A percentile compares a stretch with the other conserved stretches of the same genome.
phyloP scores from a whole-genome alignment of 2,888 invertebrate species.

The Metacarcinus magister region DNA sequence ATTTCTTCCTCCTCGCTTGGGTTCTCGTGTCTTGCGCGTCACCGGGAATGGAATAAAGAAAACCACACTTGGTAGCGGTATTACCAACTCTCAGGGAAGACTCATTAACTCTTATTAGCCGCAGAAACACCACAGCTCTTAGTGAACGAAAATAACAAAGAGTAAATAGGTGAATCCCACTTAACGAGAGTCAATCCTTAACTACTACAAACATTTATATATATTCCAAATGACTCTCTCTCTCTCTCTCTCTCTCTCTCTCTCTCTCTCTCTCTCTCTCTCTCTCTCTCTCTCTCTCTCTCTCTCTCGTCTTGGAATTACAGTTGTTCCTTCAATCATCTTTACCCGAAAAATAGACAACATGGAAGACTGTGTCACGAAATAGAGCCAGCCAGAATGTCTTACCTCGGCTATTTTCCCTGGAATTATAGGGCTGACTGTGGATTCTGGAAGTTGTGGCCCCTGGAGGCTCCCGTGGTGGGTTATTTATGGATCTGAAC shows the following conservation, averaged over 20 bases:
- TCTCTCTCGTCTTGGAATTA: not conserved
- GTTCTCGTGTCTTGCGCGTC: not conserved
- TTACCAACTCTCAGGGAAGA: not conserved
- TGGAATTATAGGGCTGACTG: conserved; percentile 64
- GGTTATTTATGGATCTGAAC: not conserved
- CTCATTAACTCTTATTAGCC: not conserved
- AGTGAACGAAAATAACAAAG: not conserved
- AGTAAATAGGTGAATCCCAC: not conserved
- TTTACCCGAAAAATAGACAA: conserved; percentile 61
- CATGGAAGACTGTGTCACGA: conserved; percentile 71
- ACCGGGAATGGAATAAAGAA: not conserved
- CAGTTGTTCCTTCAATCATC: conserved; percentile 60
- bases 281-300: not conserved
- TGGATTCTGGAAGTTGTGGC: conserved; percentile 63
- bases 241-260: not conserved
- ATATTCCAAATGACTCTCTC: not conserved
- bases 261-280: not conserved
- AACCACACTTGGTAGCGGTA: not conserved
- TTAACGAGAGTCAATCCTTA: not conserved
- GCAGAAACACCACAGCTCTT: not conserved
- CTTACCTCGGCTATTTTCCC: conserved; percentile 58
- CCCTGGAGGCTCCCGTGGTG: not conserved
- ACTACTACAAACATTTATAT: not conserved
- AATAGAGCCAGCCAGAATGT: conserved; percentile 52
- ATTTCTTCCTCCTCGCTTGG: not conserved